These are phyloP conservation scores for Melanophora roralis DNA, from an alignment of 2,888 invertebrate species.

Conservation along the genomic window DNA sequence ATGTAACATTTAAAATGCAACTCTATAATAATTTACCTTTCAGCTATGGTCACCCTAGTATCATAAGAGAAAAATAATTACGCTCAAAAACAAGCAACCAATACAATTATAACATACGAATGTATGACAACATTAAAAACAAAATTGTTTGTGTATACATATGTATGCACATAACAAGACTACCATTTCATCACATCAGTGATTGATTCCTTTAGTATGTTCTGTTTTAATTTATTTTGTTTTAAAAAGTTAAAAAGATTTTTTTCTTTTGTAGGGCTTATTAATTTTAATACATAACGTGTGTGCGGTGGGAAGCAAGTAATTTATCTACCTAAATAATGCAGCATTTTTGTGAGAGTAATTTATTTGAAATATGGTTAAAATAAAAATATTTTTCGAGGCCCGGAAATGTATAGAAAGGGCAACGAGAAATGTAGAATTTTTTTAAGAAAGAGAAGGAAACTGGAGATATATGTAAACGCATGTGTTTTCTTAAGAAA, in stretches of 20 bases:
- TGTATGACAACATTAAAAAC: not conserved
- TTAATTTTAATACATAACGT: not conserved
- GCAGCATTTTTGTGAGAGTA: slow-evolving; percentile 1
- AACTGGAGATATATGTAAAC: too few species aligned
- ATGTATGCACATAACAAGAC: not conserved
- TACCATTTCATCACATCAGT: not conserved
- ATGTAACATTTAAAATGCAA: too few species aligned
- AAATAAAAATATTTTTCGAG: not conserved
- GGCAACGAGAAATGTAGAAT: too few species aligned
- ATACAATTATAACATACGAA: too few species aligned
- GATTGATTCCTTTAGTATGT: slow-evolving; percentile 6
- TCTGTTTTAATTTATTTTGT: not conserved
- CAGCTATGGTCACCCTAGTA: too few species aligned
- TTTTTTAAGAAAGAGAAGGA: too few species aligned
- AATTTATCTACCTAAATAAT: not conserved
- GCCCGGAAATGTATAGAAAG: not conserved
- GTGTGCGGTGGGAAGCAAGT: not conserved
- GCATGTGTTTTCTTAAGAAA: too few species aligned
- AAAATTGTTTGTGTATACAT: not conserved
- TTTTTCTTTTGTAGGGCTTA: not conserved
- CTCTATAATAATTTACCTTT: too few species aligned
- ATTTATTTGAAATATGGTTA: not conserved
- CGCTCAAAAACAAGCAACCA: too few species aligned
- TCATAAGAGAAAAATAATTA: too few species aligned
- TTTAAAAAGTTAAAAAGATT: not conserved